These are phyloP conservation scores for Idaea dimidiata DNA, from an alignment of 2,888 invertebrate genomes.

Conservation along the genomic window DNA sequence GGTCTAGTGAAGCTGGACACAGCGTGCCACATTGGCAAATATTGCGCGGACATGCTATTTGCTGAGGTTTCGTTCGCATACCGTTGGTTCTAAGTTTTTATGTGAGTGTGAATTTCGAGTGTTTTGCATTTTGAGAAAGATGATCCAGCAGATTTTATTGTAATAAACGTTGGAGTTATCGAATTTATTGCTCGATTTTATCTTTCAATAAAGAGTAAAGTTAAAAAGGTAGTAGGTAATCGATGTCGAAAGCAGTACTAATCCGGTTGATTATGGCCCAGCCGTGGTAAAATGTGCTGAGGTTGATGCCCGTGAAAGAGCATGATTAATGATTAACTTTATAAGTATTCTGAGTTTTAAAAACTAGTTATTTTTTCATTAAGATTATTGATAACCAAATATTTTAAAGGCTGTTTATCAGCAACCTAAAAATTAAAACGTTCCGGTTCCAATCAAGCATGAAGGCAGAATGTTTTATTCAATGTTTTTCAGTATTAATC, in stretches of 20 bases:
- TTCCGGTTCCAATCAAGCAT: too few species aligned
- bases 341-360: too few species aligned
- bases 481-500: too few species aligned
- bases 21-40: conserved; percentile 51
- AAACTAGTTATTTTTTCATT: too few species aligned
- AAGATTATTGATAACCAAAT: too few species aligned
- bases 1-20: conserved; percentile 35
- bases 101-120: conserved; percentile 19
- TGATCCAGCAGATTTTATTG: neutral
- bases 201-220: neutral
- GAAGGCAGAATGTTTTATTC: too few species aligned
- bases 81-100: conserved; percentile 36
- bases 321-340: neutral
- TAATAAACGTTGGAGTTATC: neutral
- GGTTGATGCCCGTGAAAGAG: neutral
- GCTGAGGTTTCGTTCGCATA: conserved; percentile 57
- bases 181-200: neutral
- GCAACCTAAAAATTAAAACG: too few species aligned
- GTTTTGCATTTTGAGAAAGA: conserved; percentile 16
- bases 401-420: too few species aligned
- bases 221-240: neutral
- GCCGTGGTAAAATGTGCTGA: neutral
- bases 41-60: conserved; percentile 65
- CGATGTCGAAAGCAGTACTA: neutral
- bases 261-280: neutral